Base-by-base conservation (phyloP, 2,888 invertebrate genomes). In the Dioctria linearis region DNA sequence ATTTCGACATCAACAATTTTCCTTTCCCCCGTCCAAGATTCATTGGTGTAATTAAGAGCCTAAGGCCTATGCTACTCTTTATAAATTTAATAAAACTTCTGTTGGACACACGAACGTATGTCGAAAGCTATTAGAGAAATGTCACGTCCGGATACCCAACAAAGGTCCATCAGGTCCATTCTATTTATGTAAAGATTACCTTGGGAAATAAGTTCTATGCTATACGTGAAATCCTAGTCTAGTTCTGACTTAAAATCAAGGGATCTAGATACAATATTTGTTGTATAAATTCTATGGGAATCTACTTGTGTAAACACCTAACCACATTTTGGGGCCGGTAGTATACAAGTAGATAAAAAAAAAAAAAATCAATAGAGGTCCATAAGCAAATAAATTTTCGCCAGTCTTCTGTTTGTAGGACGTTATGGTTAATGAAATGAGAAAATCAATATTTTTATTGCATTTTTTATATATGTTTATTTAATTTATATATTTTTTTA, bases 111-210 rank as follows among this genome's bases (percentile, higher is more conserved):
- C 0, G 54, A 51, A 37, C 51, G 69, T 37, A 51, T 46, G 51
- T 51, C 51, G 69, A 69, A 69, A 51, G 37, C 69, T 69, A 69
- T 69, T 69, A 69, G 51, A 51, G 37, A 69, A 69, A 69, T 69
- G 69, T 69, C 69, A 69, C 69, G 69, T 69, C 37, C 69, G 69
- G 51, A 49, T 37, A 51, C 11, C 69, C 51, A 51, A 25, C 25
- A 25, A 69, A 69, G 69, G 51, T 46, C 37, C 51, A 25, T 25
- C 25, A 25, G 51, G 69, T 2, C 51, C 25, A 69, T 69, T 69
- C 51, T 25, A 25, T 25, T 25, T 25, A 37, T 69, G 69, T 51
- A 43, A 69, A 69, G 69, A 51, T 69, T 49, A 37, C 69, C 46
- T 40, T 42, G n/a, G 39, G 69, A 49, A 69, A 69, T 69, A 69